A percentile compares a stretch with the other conserved stretches of the same genome.
phyloP scores from a whole-genome alignment of 1,140 invertebrate genomes.

The Zophobas atratus region DNA sequence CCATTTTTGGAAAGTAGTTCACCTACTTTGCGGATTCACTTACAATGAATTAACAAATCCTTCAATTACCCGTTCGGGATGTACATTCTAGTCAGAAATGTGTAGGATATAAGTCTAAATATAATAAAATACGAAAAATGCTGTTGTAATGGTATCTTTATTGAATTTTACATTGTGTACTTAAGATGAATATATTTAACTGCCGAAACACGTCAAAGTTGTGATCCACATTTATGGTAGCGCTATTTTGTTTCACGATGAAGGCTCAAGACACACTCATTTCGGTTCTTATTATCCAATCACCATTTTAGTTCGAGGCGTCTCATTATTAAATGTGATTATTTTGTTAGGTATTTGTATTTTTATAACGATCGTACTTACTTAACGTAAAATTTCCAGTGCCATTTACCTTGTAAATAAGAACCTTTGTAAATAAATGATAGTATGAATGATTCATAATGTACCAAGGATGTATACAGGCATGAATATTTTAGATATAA shows the following conservation, averaged over 20 bases:
- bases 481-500: constrained; percentile 59
- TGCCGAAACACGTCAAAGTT: constrained; percentile 59
- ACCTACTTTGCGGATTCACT: constrained; percentile 53
- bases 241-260: constrained; percentile 17
- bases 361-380: constrained; percentile 51
- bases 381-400: constrained; percentile 51
- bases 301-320: constrained; percentile 19
- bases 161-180: constrained; percentile 46
- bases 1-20: constrained; percentile 53
- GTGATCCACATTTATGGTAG: constrained; percentile 55
- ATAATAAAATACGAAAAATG: constrained; percentile 45
- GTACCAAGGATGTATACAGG: constrained; percentile 60
- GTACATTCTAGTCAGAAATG: constrained; percentile 58
- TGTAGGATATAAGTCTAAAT: constrained; percentile 46
- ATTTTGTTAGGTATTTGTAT: constrained; percentile 46
- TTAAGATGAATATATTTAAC: constrained; percentile 44
- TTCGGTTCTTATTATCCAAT: constrained; percentile 11
- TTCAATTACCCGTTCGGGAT: constrained; percentile 54
- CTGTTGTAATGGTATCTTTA: constrained; percentile 51
- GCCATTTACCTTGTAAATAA: constrained; percentile 57
- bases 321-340: constrained; percentile 30
- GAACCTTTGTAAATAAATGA: constrained; percentile 52
- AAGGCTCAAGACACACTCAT: constrained; percentile 27
- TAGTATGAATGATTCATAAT: constrained; percentile 51
- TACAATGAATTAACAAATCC: constrained; percentile 54